A percentile compares a stretch with the other conserved stretches of the same genome.
Conservation (phyloP, 2,888 invertebrate species). For the Diarsia mendica region DNA sequence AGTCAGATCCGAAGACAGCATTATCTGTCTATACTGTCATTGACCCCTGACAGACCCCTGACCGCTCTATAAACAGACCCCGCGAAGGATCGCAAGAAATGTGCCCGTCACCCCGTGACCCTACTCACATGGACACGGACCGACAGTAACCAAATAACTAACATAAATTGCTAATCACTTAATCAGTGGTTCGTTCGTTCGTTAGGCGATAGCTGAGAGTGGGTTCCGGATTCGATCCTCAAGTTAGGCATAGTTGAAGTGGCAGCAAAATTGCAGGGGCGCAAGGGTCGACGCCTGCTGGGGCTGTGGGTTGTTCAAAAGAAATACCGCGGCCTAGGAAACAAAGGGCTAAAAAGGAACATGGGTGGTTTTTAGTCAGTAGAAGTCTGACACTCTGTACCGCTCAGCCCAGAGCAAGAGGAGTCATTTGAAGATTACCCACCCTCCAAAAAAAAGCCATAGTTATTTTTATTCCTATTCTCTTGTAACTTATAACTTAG, state of each 20-base stretch:
- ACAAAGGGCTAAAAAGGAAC: no score
- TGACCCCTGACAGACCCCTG: constrained; percentile 15
- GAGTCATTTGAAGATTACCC: no score
- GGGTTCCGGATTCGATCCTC: not conserved
- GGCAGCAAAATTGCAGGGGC: no score
- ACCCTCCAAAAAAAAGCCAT: no score
- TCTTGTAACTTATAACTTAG: no score
- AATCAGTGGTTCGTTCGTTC: constrained; percentile 10
- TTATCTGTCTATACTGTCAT: not conserved
- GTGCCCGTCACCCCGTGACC: constrained; percentile 20
- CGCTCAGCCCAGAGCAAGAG: no score
- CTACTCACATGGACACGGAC: constrained; percentile 38
- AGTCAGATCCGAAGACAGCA: not conserved
- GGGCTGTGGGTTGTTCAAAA: no score
- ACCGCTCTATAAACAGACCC: not conserved
- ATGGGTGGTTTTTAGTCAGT: no score
- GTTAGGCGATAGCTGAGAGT: not conserved
- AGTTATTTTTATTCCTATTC: no score
- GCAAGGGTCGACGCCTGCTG: no score
- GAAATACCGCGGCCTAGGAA: no score
- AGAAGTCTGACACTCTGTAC: no score
- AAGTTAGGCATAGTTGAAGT: not conserved
- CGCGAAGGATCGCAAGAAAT: constrained; percentile 19
- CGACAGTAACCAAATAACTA: constrained; percentile 26
- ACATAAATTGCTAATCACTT: constrained; percentile 43